Conservation (phyloP, 2,888 invertebrate genomes). For the Nesidiocoris tenuis region DNA sequence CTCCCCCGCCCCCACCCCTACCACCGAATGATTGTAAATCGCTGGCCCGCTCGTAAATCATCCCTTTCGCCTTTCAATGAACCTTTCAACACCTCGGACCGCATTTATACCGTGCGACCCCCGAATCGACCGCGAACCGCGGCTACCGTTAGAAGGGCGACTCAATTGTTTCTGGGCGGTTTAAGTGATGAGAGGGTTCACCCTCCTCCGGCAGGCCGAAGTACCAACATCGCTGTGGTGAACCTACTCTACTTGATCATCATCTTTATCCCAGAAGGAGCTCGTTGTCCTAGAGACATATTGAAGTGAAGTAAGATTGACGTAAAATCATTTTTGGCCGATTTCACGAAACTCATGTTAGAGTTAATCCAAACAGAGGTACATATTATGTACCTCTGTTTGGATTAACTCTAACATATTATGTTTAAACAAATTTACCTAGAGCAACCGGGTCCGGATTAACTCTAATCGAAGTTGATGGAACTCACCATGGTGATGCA, state of each 20-base stretch:
- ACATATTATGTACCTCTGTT: too few species aligned
- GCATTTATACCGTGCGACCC: slow-evolving; percentile 7
- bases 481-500: too few species aligned
- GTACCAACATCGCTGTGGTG: neutral
- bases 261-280: neutral
- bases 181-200: neutral
- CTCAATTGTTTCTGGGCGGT: neutral
- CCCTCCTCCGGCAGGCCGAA: neutral
- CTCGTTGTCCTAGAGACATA: too few species aligned
- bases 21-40: neutral
- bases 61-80: slow-evolving; percentile 33
- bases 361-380: too few species aligned
- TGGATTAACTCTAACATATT: too few species aligned
- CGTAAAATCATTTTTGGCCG: too few species aligned
- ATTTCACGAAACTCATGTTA: too few species aligned
- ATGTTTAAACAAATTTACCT: too few species aligned
- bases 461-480: too few species aligned
- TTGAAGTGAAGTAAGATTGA: too few species aligned
- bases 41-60: slow-evolving; percentile 15
- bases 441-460: too few species aligned
- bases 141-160: neutral
- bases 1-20: neutral
- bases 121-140: neutral
- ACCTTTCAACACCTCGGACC: slow-evolving; percentile 30
- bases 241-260: neutral